Base-by-base conservation (phyloP, 2,888 invertebrate species). In the Thymelicus lineola region DNA sequence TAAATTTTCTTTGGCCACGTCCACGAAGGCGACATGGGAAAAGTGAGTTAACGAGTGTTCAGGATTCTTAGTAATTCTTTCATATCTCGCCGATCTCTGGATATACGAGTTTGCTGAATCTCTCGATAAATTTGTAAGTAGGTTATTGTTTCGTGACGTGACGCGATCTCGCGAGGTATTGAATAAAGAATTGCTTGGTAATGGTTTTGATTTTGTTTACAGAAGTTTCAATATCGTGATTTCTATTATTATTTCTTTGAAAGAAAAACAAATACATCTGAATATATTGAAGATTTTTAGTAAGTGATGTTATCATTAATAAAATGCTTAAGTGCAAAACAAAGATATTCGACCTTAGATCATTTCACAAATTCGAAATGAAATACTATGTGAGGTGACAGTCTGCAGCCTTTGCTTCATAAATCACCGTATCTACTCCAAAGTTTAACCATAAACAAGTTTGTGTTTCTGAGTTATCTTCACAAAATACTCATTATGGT, bases 1-100 rank as follows among this genome's bases (percentile, higher is more conserved):
- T 92, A 93, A 90, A 92, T 93, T 93, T 90, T 91, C 92, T 90
- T 91, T 90, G 87, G 88, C 89, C 90, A 89, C 90, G 90, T 89
- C 82, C 87, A 80, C 80, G 79, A 75, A 77, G 81, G 82, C 85
- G 88, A 88, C 90, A 85, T 82, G 88, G 91, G 92, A 90, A 91
- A 91, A 92, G 92, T 87, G 83, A 86, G 87, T 91, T 93, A 92
- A 87, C 88, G 89, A 90, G 86, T 89, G 88, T 88, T 86, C 89
- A 82, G 87, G 86, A 89, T 89, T 91, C 87, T 86, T 84, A 80
- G 84, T 88, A 82, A 83, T 87, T 86, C 87, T 87, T 89, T 89
- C 88, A 87, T 89, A 90, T 90, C 89, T 86, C 81, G 80, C 78
- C 84, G 85, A 88, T 87, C 84, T 85, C 83, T 71, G 71, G 75